Percentiles rank a stretch among this genome's conserved stretches.
Conservation (phyloP, 1,140 invertebrate genomes). For the Rhyzopertha dominica region DNA sequence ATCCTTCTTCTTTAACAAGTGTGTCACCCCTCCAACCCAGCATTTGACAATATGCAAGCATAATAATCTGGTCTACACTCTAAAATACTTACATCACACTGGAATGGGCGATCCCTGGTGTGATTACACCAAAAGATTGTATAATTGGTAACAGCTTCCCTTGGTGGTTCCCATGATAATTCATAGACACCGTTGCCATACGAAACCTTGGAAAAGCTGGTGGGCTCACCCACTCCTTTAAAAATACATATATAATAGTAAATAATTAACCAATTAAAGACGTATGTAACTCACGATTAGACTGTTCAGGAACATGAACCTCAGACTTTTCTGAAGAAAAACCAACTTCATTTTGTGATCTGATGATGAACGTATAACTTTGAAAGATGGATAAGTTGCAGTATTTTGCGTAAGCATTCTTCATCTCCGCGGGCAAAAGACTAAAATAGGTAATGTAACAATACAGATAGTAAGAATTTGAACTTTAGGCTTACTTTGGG, state of each 20-base stretch:
- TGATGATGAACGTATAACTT: conserved; percentile 50
- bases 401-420: conserved; percentile 52
- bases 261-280: conserved; percentile 5
- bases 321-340: conserved; percentile 51
- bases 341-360: conserved; percentile 56
- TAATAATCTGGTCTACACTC: no score
- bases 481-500: conserved; percentile 11
- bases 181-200: conserved; percentile 62
- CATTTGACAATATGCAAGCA: no score
- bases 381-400: conserved; percentile 44
- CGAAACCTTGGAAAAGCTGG: conserved; percentile 62
- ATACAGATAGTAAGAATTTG: no score
- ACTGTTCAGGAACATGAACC: conserved; percentile 55
- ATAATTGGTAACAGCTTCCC: conserved; percentile 52
- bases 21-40: no score
- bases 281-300: conserved; percentile 49
- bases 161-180: conserved; percentile 62
- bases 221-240: conserved; percentile 50
- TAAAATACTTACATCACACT: conserved; percentile 52
- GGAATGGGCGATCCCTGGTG: conserved; percentile 54
- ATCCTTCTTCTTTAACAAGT: no score
- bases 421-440: conserved; percentile 48
- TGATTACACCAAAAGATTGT: conserved; percentile 71
- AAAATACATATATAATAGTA: conserved; percentile 21
- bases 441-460: conserved; percentile 33